Base-by-base conservation (phyloP, 2,888 invertebrate genomes). In the Rugalucina vietnamica region DNA sequence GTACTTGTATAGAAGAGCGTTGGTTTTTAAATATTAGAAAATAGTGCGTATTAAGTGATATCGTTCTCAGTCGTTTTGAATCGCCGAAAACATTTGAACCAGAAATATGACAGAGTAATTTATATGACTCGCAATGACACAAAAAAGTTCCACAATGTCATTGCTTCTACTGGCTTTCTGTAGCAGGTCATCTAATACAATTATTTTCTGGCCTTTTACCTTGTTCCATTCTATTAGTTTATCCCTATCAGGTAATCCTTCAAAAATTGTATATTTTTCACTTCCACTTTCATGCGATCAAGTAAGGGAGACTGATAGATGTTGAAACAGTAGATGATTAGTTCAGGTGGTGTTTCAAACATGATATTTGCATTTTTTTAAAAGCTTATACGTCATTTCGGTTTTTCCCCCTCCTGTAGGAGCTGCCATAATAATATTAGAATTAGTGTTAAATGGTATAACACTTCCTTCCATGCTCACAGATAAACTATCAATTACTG, bases 31-130 rank as follows among this genome's bases (percentile, higher is more conserved):
- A 49, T 8, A 73, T 43, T 5, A 73, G 12, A 24, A 57, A 75
- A 75, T 39, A 39, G 36, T 75, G 75, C 57, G 75, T n/a, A 75
- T 57, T 75, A 4, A 75, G 49, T 8, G 24, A 24, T 18, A 75
- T 75, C 10, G 75, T 75, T 34, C 57, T 43, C 21, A 71, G n/a
- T 8, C 21, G n/a, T 57, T 24, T 36, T 14, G 27, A 60, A 24
- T 60, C 60, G 21, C 27, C 60, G 21, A 60, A 60, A 8, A 60
- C 24, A 18, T 60, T 29, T 60, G 60, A 27, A 60, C 29, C 18
- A 60, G 5, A 29, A 60, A 60, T 18, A 60, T 29, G 5, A 27
- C 29, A 8, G 60, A 10, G 29, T 27, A 21, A 32, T 60, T 60
- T 18, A 60, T 27, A 60, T 60, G 60, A 21, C 29, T 21, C 5